Evolutionary conservation across 2,113 vertebrate species (phyloP).

Genomic region (Felis catus): F.catus_Fca126_mat1.0 CM031412.1:124279001-124279500

Average conservation of each 20-base stretch:
- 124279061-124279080: neutral
- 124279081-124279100: neutral
- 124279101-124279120: neutral
- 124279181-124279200: neutral
- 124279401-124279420: no score
- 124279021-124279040: neutral
- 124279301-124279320: no score
- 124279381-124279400: no score
- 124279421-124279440: no score
- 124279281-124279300: no score
- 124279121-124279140: neutral
- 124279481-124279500: neutral
- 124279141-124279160: neutral
- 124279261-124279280: neutral
- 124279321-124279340: no score
- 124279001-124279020: neutral
- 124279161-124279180: neutral
- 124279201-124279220: neutral
- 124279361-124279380: no score
- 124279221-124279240: neutral
- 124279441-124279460: no score
- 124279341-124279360: no score
- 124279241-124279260: neutral
- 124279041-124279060: neutral
- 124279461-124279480: no score